These are phyloP conservation scores for Drosophila testacea DNA, from an alignment of 2,888 invertebrate genomes.

Conservation along the genomic window DNA sequence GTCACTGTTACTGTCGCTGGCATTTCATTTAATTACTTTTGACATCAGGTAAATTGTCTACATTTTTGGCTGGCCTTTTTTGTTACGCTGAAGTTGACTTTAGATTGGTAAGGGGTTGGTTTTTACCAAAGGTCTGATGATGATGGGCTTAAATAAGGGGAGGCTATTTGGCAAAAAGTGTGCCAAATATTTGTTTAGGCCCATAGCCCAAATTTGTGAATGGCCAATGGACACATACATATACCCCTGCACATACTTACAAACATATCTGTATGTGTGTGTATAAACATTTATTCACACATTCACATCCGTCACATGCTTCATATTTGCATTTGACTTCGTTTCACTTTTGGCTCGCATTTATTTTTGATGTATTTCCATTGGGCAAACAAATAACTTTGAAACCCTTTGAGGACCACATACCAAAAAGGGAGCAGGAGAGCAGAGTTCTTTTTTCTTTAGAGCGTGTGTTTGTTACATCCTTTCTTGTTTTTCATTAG, in stretches of 20 bases:
- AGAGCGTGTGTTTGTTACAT: constrained; percentile 21
- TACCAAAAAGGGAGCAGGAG: constrained; percentile 2
- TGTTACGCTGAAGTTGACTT: constrained; percentile 1
- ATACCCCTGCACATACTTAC: not conserved
- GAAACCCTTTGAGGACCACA: constrained; percentile 40
- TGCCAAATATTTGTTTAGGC: constrained; percentile 76
- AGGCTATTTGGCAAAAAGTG: constrained; percentile 50
- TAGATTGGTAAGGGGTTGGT: not conserved
- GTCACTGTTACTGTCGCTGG: constrained; percentile 44
- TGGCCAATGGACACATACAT: constrained; percentile 45
- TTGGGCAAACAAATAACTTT: constrained; percentile 66
- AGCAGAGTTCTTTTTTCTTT: constrained; percentile 9
- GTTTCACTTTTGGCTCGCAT: constrained; percentile 56
- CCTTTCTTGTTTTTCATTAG: constrained; percentile 66
- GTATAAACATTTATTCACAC: constrained; percentile 9
- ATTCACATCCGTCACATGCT: constrained; percentile 28
- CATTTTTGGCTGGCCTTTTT: constrained; percentile 44
- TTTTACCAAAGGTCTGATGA: not conserved
- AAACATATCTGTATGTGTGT: not conserved
- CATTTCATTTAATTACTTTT: constrained; percentile 79
- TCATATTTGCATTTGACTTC: constrained; percentile 72
- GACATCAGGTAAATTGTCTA: constrained; percentile 72
- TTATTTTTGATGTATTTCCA: constrained; percentile 78
- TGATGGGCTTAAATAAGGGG: not conserved
- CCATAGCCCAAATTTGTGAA: constrained; percentile 56